A percentile compares a stretch with the other conserved stretches of the same genome.
phyloP scores from a whole-genome alignment of 1,140 invertebrate genomes.

The Drosophila tristis region DNA sequence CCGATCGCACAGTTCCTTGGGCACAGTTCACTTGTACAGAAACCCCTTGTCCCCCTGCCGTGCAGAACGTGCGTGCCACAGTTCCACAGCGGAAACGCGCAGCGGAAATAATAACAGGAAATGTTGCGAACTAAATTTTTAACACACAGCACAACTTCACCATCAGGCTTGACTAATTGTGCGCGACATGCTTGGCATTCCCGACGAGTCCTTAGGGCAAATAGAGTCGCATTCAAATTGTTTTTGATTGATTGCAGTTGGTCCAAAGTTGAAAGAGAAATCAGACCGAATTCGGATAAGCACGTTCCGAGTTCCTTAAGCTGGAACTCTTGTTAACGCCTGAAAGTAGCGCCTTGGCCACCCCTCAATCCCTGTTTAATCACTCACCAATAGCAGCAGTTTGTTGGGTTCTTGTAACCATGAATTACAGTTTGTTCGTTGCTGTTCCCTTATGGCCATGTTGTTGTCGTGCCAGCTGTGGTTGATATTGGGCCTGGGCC shows the following conservation, averaged over 20 bases:
- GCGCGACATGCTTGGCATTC: conserved; percentile 47
- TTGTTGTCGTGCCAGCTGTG: conserved; percentile 56
- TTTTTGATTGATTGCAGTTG: conserved; percentile 45
- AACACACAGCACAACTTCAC: conserved; percentile 49
- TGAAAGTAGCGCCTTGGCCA: too few relatives aligned
- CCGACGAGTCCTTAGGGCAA: conserved; percentile 37
- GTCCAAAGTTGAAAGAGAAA: conserved; percentile 29
- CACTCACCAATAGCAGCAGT: conserved; percentile 68
- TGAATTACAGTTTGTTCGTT: conserved; percentile 65
- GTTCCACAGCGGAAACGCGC: conserved; percentile 60
- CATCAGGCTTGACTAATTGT: conserved; percentile 63
- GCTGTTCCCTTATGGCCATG: conserved; percentile 73
- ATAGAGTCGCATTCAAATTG: conserved; percentile 45
- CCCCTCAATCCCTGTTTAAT: neutral
- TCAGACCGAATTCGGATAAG: conserved; percentile 6
- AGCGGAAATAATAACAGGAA: conserved; percentile 78
- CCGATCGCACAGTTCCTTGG: conserved; percentile 3
- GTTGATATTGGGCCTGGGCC: conserved; percentile 42
- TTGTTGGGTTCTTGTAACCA: conserved; percentile 66
- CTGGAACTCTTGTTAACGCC: neutral
- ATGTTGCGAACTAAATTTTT: conserved; percentile 74
- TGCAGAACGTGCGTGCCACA: conserved; percentile 61
- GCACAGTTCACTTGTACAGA: conserved; percentile 1
- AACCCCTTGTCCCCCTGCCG: neutral
- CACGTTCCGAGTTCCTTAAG: neutral